Percentiles rank a stretch among this genome's conserved stretches.
Conservation (phyloP, 2,797 vertebrate species). For the Philypnodon macrostomus region DNA sequence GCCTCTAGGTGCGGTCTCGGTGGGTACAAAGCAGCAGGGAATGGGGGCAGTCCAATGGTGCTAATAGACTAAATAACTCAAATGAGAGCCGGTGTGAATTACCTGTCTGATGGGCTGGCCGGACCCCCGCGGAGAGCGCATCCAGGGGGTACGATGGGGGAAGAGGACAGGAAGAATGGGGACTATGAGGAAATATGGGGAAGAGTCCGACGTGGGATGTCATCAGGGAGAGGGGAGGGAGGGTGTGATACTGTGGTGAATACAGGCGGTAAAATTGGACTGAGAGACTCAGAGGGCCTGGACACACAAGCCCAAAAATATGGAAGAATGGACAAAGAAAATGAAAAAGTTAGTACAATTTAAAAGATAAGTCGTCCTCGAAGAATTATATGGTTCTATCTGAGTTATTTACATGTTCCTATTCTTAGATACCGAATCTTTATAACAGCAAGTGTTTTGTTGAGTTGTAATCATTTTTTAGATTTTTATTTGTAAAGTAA, state of each 20-base stretch:
- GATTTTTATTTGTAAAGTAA: too few relatives aligned
- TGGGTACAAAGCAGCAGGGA: conserved; percentile 63
- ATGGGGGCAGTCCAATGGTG: conserved; percentile 59
- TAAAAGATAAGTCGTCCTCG: too few relatives aligned
- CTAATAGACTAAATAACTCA: conserved; percentile 86
- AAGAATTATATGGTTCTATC: too few relatives aligned
- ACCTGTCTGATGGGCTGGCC: too few relatives aligned
- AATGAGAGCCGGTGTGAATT: conserved; percentile 84
- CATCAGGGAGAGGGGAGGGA: conserved; percentile 55
- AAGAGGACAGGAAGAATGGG: conserved; percentile 28
- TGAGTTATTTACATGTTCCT: too few relatives aligned
- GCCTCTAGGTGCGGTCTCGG: conserved; percentile 64
- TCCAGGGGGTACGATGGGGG: conserved; percentile 67
- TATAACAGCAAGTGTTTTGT: too few relatives aligned
- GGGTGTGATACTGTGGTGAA: conserved; percentile 70
- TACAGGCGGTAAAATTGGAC: conserved; percentile 55
- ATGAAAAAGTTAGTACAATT: too few relatives aligned
- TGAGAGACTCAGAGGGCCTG: conserved; percentile 54
- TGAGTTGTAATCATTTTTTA: too few relatives aligned
- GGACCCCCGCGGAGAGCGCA: conserved; percentile 71
- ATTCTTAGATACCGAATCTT: too few relatives aligned
- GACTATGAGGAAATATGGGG: conserved; percentile 46
- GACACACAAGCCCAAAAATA: conserved; percentile 40
- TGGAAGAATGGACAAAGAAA: conserved; percentile 3
- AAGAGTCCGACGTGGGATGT: conserved; percentile 53